Evolutionary conservation across 1,140 invertebrate species (phyloP), one percentile per base, ranked within the genome.

Genomic region (Scaptomyza montana): DNA sequence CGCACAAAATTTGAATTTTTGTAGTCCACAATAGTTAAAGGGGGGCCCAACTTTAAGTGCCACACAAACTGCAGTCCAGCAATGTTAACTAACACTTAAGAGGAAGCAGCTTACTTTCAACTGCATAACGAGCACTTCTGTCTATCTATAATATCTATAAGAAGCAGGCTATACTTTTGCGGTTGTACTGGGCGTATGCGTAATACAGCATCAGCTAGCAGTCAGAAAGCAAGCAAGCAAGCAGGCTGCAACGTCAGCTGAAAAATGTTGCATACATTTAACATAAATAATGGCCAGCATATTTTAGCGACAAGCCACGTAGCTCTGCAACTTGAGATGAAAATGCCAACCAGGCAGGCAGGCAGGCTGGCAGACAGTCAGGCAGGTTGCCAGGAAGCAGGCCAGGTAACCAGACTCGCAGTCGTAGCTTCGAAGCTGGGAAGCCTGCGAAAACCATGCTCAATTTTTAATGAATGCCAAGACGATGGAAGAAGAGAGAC

Each of bases 221-320:
- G 59, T 19, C 51, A 49, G n/a, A 9, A 9, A 61, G 55, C 33
- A 36, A 36, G 33, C 33, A 9, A 56, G 55, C 33, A 36, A 36
- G 33, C 33, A 36, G 36, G 30, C 39, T 36, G 13, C 10, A 51
- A 47, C 66, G 62, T 77, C 71, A 64, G 73, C 13, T 36, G 13
- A 9, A 51, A 46, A 43, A 47, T 69, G 45, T 59, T 76, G 73
- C 76, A 78, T 78, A 67, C 63, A 78, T 71, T 76, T 76, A 78
- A 78, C 76, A 78, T 78, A 78, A 78, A 78, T 78, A 78, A 76
- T 78, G 76, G 73, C 63, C 47, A 63, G 73, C 61, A 50, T 64
- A 45, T 66, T 75, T 72, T 71, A 72, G 45, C 49, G 49, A 19
- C 41, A 56, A 53, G 49, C 41, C 56, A 12, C 3, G 13, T 25